Evolutionary conservation across 64 coral and sea anemone species (phyloP).

Genomic region (Stichodactyla helianthus): DNA sequence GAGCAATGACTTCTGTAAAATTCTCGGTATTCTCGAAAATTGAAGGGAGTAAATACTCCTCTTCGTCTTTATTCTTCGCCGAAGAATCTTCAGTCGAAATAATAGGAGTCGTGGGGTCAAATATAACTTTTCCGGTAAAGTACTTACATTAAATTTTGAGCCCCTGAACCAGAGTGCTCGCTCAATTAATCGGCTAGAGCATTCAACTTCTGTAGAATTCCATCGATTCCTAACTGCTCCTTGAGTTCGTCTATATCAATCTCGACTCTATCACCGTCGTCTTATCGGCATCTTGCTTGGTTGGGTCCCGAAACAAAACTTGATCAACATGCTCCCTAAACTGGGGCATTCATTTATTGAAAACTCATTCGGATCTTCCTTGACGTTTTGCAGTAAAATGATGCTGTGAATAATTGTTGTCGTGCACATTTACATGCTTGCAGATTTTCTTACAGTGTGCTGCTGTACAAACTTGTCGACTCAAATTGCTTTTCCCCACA

Average conservation of each 20-base stretch:
- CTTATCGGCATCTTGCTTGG: neutral
- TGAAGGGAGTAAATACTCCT: slow-evolving; percentile 7
- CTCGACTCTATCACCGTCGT: neutral
- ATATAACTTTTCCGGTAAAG: neutral
- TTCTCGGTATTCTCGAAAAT: slow-evolving; percentile 25
- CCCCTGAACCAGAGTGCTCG: slow-evolving; percentile 17
- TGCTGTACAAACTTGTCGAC: too few relatives aligned
- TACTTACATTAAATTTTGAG: neutral
- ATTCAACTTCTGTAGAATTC: slow-evolving; percentile 3
- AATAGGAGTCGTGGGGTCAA: neutral
- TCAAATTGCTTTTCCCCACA: too few relatives aligned
- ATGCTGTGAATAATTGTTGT: too few relatives aligned
- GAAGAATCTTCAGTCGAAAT: neutral
- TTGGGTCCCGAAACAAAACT: too few relatives aligned
- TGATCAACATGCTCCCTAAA: too few relatives aligned
- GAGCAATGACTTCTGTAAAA: slow-evolving; percentile 31
- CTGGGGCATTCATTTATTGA: too few relatives aligned
- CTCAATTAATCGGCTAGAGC: slow-evolving; percentile 1
- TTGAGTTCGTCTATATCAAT: slow-evolving; percentile 7
- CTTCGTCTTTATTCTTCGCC: neutral
- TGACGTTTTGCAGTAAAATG: too few relatives aligned
- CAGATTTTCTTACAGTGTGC: too few relatives aligned
- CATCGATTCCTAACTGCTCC: slow-evolving; percentile 11
- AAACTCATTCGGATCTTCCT: too few relatives aligned
- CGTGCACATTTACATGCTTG: too few relatives aligned